phyloP scores from a whole-genome alignment of 2,888 invertebrate genomes.

The Cheilosia vulpina region DNA sequence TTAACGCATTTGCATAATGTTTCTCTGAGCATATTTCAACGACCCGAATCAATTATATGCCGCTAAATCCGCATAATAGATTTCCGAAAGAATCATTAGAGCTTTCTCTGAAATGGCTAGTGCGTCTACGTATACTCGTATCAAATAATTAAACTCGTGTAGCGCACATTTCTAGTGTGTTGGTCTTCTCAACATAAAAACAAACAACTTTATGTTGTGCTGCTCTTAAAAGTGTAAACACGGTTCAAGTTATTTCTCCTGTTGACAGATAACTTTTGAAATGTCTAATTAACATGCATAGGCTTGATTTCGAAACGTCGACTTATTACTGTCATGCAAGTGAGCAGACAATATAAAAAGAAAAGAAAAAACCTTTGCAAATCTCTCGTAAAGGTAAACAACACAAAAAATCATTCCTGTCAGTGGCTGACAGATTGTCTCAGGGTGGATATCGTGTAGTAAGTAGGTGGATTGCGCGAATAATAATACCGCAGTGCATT shows the following conservation, averaged over 20 bases:
- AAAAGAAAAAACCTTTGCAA: background rate
- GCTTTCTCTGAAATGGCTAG: slow-evolving; percentile 24
- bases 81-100: background rate
- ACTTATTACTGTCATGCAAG: slow-evolving; percentile 62
- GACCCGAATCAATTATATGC: slow-evolving; percentile 22
- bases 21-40: slow-evolving; percentile 12
- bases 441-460: slow-evolving; percentile 57
- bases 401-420: slow-evolving; percentile 30
- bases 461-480: slow-evolving; percentile 25
- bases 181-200: background rate
- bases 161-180: slow-evolving; percentile 8
- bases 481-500: slow-evolving; percentile 11
- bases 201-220: background rate
- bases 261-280: slow-evolving; percentile 33
- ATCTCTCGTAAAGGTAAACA: slow-evolving; percentile 1
- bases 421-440: slow-evolving; percentile 65
- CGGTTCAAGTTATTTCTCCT: slow-evolving; percentile 9
- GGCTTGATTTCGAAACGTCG: slow-evolving; percentile 53
- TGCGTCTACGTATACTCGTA: background rate
- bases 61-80: slow-evolving; percentile 25
- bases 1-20: slow-evolving; percentile 43
- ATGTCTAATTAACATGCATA: slow-evolving; percentile 49
- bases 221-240: background rate
- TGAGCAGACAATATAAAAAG: slow-evolving; percentile 6
- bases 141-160: background rate